phyloP scores from a whole-genome alignment of 2,797 vertebrate genomes.

The Chrysocyon brachyurus region DNA sequence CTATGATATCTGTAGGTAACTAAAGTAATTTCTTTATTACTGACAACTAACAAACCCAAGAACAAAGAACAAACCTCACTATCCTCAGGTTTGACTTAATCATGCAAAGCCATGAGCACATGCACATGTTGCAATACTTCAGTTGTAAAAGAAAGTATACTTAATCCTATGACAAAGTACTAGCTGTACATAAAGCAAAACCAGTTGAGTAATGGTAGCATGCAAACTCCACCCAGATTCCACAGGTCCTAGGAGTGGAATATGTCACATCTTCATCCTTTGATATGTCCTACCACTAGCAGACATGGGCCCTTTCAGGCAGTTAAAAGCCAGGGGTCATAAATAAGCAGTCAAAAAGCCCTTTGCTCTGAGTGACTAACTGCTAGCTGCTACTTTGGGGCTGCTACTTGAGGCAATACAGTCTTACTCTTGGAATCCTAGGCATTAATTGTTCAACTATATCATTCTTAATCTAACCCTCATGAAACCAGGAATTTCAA shows the following conservation, averaged over 20 bases:
- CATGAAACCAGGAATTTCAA: neutral
- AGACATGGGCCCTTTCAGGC: neutral
- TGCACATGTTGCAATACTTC: neutral
- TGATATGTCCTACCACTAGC: too few relatives aligned
- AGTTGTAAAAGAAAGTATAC: neutral
- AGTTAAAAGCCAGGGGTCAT: neutral
- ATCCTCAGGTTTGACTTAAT: neutral
- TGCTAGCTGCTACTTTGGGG: neutral
- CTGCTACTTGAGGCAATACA: neutral
- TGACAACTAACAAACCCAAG: neutral
- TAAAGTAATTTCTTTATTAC: neutral
- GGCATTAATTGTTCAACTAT: neutral
- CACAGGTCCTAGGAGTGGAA: neutral
- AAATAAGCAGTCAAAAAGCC: neutral
- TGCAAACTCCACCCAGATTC: neutral
- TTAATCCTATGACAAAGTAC: neutral
- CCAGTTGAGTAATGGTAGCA: neutral
- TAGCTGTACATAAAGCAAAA: neutral
- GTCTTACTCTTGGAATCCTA: neutral
- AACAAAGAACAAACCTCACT: neutral
- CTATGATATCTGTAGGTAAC: neutral
- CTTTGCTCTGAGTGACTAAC: constrained; percentile 33
- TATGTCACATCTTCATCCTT: neutral
- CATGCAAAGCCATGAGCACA: neutral
- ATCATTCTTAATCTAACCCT: neutral